Conservation (phyloP, 2,888 invertebrate genomes). For the Masnerella sp. region DNA sequence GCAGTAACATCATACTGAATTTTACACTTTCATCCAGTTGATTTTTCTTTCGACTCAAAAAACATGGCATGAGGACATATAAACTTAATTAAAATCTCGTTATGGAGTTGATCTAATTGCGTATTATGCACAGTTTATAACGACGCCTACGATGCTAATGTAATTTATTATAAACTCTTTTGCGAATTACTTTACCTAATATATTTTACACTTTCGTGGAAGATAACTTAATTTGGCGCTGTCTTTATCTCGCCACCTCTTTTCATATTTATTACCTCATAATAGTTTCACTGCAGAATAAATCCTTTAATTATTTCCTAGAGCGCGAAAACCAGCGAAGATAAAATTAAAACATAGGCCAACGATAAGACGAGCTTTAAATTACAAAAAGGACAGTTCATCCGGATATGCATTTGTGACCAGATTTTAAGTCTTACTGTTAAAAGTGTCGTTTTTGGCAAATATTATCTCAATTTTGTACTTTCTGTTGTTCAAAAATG, state of each 20-base stretch:
- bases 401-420: slow-evolving; percentile 36
- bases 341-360: slow-evolving; percentile 44
- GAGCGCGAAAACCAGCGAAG: slow-evolving; percentile 31
- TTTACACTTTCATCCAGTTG: no score
- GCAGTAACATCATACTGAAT: no score
- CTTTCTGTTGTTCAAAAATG: no score
- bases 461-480: not conserved
- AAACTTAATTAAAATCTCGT: slow-evolving; percentile 28
- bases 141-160: slow-evolving; percentile 17
- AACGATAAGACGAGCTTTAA: slow-evolving; percentile 23
- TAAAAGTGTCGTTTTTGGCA: not conserved
- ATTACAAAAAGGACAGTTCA: slow-evolving; percentile 23
- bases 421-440: no score
- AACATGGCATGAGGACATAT: not conserved
- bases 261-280: slow-evolving; percentile 51
- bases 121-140: slow-evolving; percentile 27
- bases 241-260: slow-evolving; percentile 49
- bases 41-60: not conserved
- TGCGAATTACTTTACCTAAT: slow-evolving; percentile 33
- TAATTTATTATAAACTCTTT: slow-evolving; percentile 46
- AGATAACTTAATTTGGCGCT: slow-evolving; percentile 49
- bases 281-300: slow-evolving; percentile 48
- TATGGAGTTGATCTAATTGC: slow-evolving; percentile 21
- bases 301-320: slow-evolving; percentile 50
- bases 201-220: slow-evolving; percentile 32